Evolutionary conservation across 1,140 invertebrate genomes (phyloP).

Genomic region (Samia ricini): DNA sequence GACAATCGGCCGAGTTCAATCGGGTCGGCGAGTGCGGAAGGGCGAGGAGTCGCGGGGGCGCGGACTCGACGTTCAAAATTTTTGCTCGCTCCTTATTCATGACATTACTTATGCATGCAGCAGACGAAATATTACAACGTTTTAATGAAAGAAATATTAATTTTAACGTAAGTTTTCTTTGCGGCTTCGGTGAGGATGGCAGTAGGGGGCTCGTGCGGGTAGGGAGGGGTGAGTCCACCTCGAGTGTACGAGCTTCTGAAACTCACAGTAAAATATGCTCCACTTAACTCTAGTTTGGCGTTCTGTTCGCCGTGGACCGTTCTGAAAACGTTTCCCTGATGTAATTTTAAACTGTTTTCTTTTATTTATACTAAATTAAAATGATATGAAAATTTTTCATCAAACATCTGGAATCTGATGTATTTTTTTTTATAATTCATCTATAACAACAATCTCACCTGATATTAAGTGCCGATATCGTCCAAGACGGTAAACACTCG

Average conservation of each 20-base stretch:
- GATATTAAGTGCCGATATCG: too few species aligned
- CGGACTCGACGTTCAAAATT: conserved; percentile 35
- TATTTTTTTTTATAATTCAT: too few species aligned
- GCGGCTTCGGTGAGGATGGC: conserved; percentile 42
- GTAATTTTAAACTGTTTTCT: conserved; percentile 5
- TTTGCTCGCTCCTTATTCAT: conserved; percentile 74
- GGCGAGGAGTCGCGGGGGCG: too few species aligned
- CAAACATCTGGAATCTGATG: too few species aligned
- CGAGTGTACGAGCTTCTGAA: conserved; percentile 19
- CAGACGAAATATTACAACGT: conserved; percentile 78
- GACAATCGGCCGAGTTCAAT: conserved; percentile 28
- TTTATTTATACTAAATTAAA: too few species aligned
- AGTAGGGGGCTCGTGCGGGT: conserved; percentile 46
- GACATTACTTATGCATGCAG: conserved; percentile 79
- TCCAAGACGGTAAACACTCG: too few species aligned
- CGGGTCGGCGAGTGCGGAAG: too few species aligned
- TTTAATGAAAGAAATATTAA: conserved; percentile 80
- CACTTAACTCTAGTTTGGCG: conserved; percentile 26
- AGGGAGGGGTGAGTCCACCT: conserved; percentile 33
- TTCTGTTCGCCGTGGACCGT: neutral
- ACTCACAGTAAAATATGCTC: conserved; percentile 33
- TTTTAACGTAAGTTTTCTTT: conserved; percentile 75
- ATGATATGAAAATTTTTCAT: too few species aligned
- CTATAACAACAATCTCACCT: too few species aligned
- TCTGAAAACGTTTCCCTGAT: neutral